phyloP scores from a whole-genome alignment of 2,113 vertebrate species.

The Eulemur rufifrons region DNA sequence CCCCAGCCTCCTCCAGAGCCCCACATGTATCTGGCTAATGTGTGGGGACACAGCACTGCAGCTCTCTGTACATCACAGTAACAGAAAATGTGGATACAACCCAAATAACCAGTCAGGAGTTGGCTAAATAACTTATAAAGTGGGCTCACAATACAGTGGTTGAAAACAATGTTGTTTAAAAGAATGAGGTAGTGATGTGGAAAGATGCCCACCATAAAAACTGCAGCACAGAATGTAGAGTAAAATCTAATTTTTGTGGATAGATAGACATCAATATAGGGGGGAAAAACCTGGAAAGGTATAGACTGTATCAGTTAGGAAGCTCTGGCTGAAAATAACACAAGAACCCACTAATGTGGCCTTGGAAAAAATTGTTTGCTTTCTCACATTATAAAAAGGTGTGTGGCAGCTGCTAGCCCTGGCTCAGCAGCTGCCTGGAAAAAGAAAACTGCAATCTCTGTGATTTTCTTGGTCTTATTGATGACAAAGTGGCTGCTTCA shows the following conservation, averaged over 20 bases:
- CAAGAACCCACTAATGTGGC: background rate
- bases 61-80: background rate
- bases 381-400: background rate
- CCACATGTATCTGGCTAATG: background rate
- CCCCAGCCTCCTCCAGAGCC: background rate
- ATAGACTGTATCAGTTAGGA: no score
- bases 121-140: background rate
- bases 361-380: background rate
- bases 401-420: background rate
- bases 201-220: no score
- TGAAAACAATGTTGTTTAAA: background rate
- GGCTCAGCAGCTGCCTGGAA: no score
- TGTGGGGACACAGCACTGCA: background rate
- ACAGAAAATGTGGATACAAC: background rate
- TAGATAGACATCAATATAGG: background rate
- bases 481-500: background rate
- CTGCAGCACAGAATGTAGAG: rapidly evolving
- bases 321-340: background rate
- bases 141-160: background rate
- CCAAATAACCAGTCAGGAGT: background rate
- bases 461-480: background rate
- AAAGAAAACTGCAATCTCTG: background rate
- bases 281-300: background rate
- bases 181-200: background rate
- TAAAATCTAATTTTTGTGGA: background rate